phyloP scores from a whole-genome alignment of 2,113 vertebrate species.

The Oncorhynchus mykiss region DNA sequence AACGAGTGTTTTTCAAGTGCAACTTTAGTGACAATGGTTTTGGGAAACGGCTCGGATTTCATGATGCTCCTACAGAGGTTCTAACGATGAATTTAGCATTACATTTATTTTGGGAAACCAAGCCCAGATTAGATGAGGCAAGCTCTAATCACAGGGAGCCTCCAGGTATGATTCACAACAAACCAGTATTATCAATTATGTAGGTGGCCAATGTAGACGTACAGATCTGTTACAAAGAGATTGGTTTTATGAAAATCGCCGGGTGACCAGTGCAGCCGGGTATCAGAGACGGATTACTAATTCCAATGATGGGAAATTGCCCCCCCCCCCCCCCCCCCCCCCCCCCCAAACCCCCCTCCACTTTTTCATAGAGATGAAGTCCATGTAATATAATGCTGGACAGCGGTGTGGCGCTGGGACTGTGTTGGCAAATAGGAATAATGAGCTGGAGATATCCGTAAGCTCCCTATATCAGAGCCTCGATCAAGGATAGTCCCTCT shows the following conservation, averaged over 20 bases:
- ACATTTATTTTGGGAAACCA: not conserved
- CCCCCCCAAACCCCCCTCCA: not conserved
- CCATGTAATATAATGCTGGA: constrained; percentile 23
- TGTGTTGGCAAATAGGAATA: constrained; percentile 41
- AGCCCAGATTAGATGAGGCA: constrained; percentile 31
- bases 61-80: no score
- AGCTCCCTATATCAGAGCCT: constrained; percentile 33
- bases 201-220: constrained; percentile 52
- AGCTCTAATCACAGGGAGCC: constrained; percentile 48
- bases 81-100: no score
- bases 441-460: constrained; percentile 45
- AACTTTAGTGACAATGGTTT: no score
- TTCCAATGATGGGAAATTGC: constrained; percentile 17
- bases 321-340: no score
- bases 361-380: constrained; percentile 18
- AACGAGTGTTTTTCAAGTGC: no score
- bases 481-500: not conserved
- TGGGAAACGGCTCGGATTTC: no score
- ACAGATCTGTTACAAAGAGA: constrained; percentile 24
- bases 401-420: constrained; percentile 13
- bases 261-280: constrained; percentile 1
- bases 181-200: constrained; percentile 71
- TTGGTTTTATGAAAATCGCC: constrained; percentile 33
- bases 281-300: constrained; percentile 9
- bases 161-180: constrained; percentile 63